These are phyloP conservation scores for Microplitis manilae DNA, from an alignment of 2,888 invertebrate genomes.

Conservation along the genomic window DNA sequence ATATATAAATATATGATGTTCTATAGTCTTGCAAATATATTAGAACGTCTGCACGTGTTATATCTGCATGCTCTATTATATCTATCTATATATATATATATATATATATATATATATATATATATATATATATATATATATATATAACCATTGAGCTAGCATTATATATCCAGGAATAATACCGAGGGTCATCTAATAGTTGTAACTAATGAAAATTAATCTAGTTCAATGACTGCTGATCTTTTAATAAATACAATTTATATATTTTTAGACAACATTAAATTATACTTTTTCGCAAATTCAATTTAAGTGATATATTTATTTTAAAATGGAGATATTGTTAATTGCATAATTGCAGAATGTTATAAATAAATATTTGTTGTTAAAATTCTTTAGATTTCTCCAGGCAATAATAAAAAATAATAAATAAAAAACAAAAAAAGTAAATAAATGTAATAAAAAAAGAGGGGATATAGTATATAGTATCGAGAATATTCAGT, in stretches of 20 bases:
- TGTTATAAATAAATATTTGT: neutral
- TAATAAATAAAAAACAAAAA: slow-evolving; percentile 15
- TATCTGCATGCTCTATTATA: neutral
- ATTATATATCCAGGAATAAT: slow-evolving; percentile 27
- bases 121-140: neutral
- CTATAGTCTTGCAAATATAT: too few species aligned
- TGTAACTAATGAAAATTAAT: slow-evolving; percentile 39
- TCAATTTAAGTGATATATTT: neutral
- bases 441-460: slow-evolving; percentile 15
- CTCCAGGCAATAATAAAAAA: slow-evolving; percentile 4
- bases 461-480: neutral
- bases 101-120: slow-evolving; percentile 12
- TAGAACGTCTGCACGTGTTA: neutral
- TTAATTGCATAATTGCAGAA: neutral
- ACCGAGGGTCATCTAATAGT: slow-evolving; percentile 27
- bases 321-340: neutral
- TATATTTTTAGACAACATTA: too few species aligned
- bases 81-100: neutral
- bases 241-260: neutral
- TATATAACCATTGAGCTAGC: slow-evolving; percentile 13
- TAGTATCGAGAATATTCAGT: slow-evolving; percentile 7
- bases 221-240: slow-evolving; percentile 29
- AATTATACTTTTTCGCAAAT: too few species aligned
- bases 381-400: neutral
- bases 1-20: too few species aligned